phyloP scores from a whole-genome alignment of 2,113 vertebrate genomes.

The Actenoides hombroni region DNA sequence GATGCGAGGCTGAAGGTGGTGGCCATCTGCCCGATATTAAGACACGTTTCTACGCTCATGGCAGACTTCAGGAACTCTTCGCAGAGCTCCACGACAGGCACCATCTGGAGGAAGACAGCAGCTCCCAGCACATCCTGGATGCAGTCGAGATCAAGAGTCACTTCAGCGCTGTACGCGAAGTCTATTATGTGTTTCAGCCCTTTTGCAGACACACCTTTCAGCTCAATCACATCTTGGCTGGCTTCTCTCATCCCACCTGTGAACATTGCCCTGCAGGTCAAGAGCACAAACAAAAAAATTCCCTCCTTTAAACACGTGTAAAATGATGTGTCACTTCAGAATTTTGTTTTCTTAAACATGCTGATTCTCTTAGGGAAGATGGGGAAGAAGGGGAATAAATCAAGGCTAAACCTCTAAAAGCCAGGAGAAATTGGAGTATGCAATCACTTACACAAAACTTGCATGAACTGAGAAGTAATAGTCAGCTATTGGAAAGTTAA shows the following conservation, averaged over 20 bases:
- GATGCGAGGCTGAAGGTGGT: constrained; percentile 93
- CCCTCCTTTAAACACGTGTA: not conserved
- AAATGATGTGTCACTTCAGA: not conserved
- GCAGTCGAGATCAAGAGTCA: constrained; percentile 93
- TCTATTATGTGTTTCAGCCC: constrained; percentile 95
- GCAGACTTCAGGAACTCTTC: constrained; percentile 97
- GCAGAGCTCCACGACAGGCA: constrained; percentile 93
- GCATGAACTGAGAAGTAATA: not conserved
- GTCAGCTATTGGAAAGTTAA: not conserved
- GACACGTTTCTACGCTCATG: constrained; percentile 96
- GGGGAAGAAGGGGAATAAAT: not conserved
- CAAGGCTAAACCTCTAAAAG: not conserved
- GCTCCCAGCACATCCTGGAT: constrained; percentile 97
- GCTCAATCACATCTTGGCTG: constrained; percentile 89
- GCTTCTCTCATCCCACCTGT: constrained; percentile 96
- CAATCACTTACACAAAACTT: not conserved
- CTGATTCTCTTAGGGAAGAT: not conserved
- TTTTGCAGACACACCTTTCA: constrained; percentile 90
- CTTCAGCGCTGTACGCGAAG: constrained; percentile 95
- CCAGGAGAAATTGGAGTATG: not conserved
- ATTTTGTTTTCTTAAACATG: not conserved
- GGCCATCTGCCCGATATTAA: constrained; percentile 97
- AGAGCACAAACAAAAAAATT: not conserved
- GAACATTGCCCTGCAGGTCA: constrained; percentile 91
- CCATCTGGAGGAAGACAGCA: constrained; percentile 97